These are phyloP conservation scores for Petrolisthes cinctipes DNA, from an alignment of 2,888 invertebrate species.

Conservation along the genomic window DNA sequence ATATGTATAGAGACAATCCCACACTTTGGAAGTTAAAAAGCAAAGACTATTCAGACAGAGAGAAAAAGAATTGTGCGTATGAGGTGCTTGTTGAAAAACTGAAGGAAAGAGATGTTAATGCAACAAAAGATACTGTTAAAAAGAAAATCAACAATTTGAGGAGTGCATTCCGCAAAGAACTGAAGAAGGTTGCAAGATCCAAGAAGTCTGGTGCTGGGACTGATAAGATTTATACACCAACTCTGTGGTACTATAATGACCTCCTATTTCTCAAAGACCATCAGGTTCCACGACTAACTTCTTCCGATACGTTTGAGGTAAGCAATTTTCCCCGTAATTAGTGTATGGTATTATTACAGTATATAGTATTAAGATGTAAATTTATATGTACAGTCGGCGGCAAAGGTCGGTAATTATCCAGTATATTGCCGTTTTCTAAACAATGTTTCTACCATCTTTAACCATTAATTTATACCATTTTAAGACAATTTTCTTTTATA, in stretches of 20 bases:
- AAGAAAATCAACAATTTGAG: slow-evolving; percentile 15
- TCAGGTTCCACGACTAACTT: neutral
- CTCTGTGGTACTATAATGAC: neutral
- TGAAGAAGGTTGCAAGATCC: neutral
- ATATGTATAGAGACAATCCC: neutral
- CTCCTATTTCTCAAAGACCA: neutral
- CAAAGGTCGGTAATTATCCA: too few species aligned
- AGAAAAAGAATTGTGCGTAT: neutral
- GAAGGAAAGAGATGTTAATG: neutral
- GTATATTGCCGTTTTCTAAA: too few species aligned
- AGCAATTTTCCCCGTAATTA: slow-evolving; percentile 36
- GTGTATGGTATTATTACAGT: too few species aligned
- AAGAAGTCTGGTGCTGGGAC: slow-evolving; percentile 11
- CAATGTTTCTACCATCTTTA: too few species aligned
- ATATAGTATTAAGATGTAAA: too few species aligned
- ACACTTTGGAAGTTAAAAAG: slow-evolving; percentile 3
- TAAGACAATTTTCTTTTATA: too few species aligned
- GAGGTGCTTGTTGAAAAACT: neutral
- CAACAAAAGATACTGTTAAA: neutral
- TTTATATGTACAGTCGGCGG: too few species aligned
- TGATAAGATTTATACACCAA: neutral
- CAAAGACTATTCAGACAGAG: slow-evolving; percentile 3
- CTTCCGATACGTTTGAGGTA: neutral
- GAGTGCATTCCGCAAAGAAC: neutral
- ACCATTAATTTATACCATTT: too few species aligned